Percentiles rank a stretch among this genome's conserved stretches.
phyloP scores from a whole-genome alignment of 2,113 vertebrate species.

The Dendrocopos noguchii region DNA sequence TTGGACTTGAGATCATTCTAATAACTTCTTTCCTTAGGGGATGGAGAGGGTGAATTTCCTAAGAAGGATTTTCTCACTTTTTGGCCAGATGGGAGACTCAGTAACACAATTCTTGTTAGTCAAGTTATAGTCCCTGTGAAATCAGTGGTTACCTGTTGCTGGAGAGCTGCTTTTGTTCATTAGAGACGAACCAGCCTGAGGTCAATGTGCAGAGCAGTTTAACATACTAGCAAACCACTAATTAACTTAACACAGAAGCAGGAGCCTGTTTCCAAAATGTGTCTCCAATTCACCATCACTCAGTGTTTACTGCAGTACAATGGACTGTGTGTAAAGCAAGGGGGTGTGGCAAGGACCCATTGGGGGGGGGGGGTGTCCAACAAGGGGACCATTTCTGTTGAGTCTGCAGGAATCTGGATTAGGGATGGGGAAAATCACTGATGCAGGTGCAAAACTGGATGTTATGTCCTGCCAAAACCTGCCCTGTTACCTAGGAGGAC shows the following conservation, averaged over 20 bases:
- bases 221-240: constrained; percentile 70
- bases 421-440: background rate
- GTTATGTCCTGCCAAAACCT: background rate
- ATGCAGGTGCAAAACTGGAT: background rate
- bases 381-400: background rate
- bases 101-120: constrained; percentile 9
- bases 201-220: constrained; percentile 59
- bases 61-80: constrained; percentile 39
- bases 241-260: constrained; percentile 50
- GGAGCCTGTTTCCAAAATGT: background rate
- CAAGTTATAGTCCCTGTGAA: constrained; percentile 58
- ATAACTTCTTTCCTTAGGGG: constrained; percentile 30
- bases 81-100: constrained; percentile 26
- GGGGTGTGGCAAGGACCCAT: background rate
- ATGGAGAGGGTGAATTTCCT: constrained; percentile 17
- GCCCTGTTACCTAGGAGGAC: background rate
- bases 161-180: constrained; percentile 61
- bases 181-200: constrained; percentile 42
- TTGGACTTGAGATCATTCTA: background rate
- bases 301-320: background rate
- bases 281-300: constrained; percentile 21
- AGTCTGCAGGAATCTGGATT: background rate
- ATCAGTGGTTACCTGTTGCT: constrained; percentile 55
- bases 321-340: background rate
- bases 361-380: fast-evolving